Evolutionary conservation across 2,888 invertebrate genomes (phyloP).

Genomic region (Dicycla oo): DNA sequence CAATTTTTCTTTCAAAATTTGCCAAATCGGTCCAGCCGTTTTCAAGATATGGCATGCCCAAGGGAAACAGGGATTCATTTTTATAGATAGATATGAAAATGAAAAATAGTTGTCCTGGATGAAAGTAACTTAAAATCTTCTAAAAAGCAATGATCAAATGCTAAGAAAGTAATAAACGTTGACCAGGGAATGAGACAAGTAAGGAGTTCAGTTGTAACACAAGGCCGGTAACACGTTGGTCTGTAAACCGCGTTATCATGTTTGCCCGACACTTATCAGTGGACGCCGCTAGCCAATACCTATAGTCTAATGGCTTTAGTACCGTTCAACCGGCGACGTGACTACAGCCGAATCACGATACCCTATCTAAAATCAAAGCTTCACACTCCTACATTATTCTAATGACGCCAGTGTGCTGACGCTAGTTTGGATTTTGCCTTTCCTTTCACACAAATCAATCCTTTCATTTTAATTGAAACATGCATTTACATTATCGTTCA

Average conservation of each 20-base stretch:
- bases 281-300: conserved; percentile 60
- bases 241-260: conserved; percentile 73
- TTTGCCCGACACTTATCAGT: conserved; percentile 77
- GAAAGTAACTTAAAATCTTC: not conserved
- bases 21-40: too few species aligned
- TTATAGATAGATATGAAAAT: not conserved
- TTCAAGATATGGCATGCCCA: too few species aligned
- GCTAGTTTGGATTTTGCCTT: conserved; percentile 15
- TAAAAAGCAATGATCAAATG: not conserved
- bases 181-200: conserved; percentile 5
- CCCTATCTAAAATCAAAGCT: conserved; percentile 61
- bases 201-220: conserved; percentile 37
- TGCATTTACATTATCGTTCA: conserved; percentile 46
- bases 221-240: conserved; percentile 57
- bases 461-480: conserved; percentile 45
- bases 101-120: not conserved
- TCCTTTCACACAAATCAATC: conserved; percentile 34
- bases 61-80: too few species aligned
- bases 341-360: conserved; percentile 63
- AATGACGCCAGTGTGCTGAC: conserved; percentile 28
- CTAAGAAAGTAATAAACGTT: conserved; percentile 3
- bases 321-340: conserved; percentile 67
- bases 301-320: conserved; percentile 55
- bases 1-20: too few species aligned
- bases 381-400: conserved; percentile 45